These are phyloP conservation scores for Itoplectis maculator DNA, from an alignment of 2,888 invertebrate species.

Conservation along the genomic window DNA sequence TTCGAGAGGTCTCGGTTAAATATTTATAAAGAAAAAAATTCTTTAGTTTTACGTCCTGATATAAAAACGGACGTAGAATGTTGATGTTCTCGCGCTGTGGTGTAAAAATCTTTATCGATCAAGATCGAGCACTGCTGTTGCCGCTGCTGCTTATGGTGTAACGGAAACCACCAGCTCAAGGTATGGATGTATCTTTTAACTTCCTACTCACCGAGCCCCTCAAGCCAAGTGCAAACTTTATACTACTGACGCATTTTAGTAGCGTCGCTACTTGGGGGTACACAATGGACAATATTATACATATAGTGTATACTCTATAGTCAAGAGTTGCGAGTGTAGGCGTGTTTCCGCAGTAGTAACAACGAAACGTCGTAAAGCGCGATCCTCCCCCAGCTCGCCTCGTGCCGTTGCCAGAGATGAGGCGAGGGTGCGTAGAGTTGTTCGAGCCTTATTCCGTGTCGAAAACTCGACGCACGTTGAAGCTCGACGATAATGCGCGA, in stretches of 20 bases:
- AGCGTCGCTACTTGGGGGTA: not conserved
- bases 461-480: not conserved
- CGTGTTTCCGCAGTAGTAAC: not conserved
- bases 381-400: not conserved
- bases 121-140: not conserved
- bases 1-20: not conserved
- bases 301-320: not conserved
- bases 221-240: conserved; percentile 4
- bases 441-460: not conserved
- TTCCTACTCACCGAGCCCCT: not conserved
- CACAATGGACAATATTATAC: not conserved
- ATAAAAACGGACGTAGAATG: not conserved
- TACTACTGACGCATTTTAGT: not conserved
- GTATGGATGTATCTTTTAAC: not conserved
- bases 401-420: too few relatives aligned
- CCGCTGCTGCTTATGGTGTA: not conserved
- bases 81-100: not conserved
- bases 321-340: not conserved
- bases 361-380: conserved; percentile 6
- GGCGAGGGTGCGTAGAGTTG: too few relatives aligned
- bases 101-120: not conserved
- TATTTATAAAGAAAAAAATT: not conserved
- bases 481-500: not conserved
- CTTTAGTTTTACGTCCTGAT: not conserved
- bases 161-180: not conserved